Evolutionary conservation across 2,113 vertebrate genomes (phyloP).

Genomic region (Solea solea): DNA sequence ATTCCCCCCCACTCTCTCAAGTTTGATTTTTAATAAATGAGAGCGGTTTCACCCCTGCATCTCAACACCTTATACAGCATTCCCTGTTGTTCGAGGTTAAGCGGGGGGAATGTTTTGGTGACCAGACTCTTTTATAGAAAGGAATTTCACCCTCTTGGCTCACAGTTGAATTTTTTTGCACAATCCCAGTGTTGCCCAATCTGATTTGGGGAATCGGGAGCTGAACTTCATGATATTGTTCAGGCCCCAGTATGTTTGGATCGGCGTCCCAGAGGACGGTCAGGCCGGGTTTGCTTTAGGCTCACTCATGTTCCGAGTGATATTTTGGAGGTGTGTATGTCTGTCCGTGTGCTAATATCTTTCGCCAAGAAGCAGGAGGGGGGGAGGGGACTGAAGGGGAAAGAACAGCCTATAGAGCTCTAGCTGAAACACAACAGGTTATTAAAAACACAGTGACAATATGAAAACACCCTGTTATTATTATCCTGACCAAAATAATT

Average conservation of each 20-base stretch:
- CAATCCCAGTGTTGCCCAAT: constrained; percentile 68
- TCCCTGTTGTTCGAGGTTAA: constrained; percentile 52
- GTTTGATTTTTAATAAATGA: background rate
- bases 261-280: constrained; percentile 49
- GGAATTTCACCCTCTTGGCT: constrained; percentile 65
- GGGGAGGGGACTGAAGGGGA: constrained; percentile 27
- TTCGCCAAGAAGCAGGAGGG: constrained; percentile 51
- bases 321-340: constrained; percentile 48
- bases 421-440: constrained; percentile 7
- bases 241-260: constrained; percentile 53
- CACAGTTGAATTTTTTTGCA: constrained; percentile 51
- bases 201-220: constrained; percentile 66
- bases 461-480: background rate
- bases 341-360: constrained; percentile 56
- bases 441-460: background rate
- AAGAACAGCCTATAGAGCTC: constrained; percentile 9
- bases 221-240: constrained; percentile 59
- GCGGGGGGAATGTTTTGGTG: constrained; percentile 45
- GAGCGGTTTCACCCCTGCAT: constrained; percentile 27
- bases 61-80: background rate
- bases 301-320: constrained; percentile 28
- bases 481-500: background rate
- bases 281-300: constrained; percentile 39
- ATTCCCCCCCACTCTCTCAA: no score
- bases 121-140: constrained; percentile 56